Percentiles rank a stretch among this genome's conserved stretches.
Conservation (phyloP, 2,113 vertebrate species). For the Myiozetetes cayanensis region DNA sequence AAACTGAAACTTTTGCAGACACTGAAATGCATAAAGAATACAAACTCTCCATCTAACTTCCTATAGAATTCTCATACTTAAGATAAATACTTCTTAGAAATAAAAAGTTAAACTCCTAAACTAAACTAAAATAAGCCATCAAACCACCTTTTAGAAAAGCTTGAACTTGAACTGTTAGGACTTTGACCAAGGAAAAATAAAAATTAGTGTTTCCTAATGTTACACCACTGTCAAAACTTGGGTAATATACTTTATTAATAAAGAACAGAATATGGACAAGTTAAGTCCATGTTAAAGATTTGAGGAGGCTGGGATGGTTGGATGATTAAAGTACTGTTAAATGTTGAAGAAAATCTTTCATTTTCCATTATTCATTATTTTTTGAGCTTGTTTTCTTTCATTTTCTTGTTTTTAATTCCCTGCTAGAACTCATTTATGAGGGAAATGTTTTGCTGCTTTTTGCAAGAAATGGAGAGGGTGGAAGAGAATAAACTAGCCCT, state of each 20-base stretch:
- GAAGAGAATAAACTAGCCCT: conserved; percentile 43
- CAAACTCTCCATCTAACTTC: not conserved
- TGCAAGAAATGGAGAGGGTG: not conserved
- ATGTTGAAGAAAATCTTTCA: not conserved
- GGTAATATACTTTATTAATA: not conserved
- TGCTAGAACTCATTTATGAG: not conserved
- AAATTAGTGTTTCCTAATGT: not conserved
- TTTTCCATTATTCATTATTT: not conserved
- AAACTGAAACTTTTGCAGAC: not conserved
- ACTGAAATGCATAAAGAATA: not conserved
- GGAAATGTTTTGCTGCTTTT: not conserved
- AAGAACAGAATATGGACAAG: not conserved
- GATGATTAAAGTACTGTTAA: not conserved
- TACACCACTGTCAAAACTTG: not conserved
- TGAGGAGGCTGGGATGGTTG: not conserved
- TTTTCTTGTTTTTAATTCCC: not conserved
- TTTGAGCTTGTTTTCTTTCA: not conserved
- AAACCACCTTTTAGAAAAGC: not conserved
- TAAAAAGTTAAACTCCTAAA: not conserved
- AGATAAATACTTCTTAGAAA: not conserved
- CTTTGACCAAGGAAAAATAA: not conserved
- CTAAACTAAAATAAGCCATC: not conserved
- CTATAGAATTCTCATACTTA: not conserved
- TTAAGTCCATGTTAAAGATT: not conserved
- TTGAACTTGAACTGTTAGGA: not conserved